Conservation (phyloP, 1,140 invertebrate genomes). For the Calephelis nemesis region DNA sequence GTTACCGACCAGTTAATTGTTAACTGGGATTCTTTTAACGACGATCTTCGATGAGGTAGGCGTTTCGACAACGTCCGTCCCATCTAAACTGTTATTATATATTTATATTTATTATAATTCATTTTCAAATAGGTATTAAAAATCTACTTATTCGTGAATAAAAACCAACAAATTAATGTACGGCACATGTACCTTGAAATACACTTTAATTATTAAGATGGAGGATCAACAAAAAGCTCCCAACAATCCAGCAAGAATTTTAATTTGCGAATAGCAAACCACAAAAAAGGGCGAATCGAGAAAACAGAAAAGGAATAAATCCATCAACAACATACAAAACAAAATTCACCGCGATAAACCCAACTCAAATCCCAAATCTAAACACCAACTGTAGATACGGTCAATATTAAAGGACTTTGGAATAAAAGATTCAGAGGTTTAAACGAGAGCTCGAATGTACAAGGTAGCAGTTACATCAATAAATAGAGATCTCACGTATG, state of each 20-base stretch:
- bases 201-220: slow-evolving; percentile 2
- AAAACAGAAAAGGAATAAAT: slow-evolving; percentile 16
- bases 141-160: too few relatives aligned
- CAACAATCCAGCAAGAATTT: slow-evolving; percentile 2
- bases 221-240: background rate
- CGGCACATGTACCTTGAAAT: too few relatives aligned
- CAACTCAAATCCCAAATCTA: slow-evolving; percentile 18
- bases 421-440: slow-evolving; percentile 27
- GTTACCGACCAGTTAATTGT: too few relatives aligned
- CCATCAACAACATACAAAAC: slow-evolving; percentile 15
- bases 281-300: slow-evolving; percentile 4
- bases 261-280: slow-evolving; percentile 3
- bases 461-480: slow-evolving; percentile 25
- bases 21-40: too few relatives aligned
- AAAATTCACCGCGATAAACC: slow-evolving; percentile 12
- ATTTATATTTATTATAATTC: too few relatives aligned
- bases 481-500: slow-evolving; percentile 50
- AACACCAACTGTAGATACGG: slow-evolving; percentile 8
- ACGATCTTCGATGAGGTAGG: too few relatives aligned
- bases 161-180: too few relatives aligned
- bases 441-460: slow-evolving; percentile 16
- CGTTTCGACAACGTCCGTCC: too few relatives aligned
- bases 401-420: slow-evolving; percentile 13
- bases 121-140: too few relatives aligned
- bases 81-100: too few relatives aligned